Evolutionary conservation across 1,140 invertebrate genomes (phyloP).

Genomic region (Ceratosolen solmsi): DNA sequence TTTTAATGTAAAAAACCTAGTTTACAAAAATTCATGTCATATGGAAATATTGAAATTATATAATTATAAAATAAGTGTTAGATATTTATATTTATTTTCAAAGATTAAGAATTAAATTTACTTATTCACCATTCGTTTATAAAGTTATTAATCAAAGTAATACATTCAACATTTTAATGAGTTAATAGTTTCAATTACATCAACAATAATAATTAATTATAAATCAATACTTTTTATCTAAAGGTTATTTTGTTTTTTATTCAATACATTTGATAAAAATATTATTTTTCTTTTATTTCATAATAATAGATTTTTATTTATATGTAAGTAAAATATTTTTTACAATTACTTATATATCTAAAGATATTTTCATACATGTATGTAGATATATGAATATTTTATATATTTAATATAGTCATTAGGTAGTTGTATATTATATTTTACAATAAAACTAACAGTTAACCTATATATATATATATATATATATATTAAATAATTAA

Average conservation of each 20-base stretch:
- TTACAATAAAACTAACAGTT: constrained; percentile 65
- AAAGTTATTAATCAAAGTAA: constrained; percentile 35
- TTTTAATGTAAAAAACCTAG: too few species aligned
- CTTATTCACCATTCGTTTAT: constrained; percentile 40
- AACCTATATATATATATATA: constrained; percentile 55
- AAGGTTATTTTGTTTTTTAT: constrained; percentile 46
- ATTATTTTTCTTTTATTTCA: constrained; percentile 58
- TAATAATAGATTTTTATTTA: constrained; percentile 52
- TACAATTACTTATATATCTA: constrained; percentile 55
- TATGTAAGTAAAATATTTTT: constrained; percentile 64
- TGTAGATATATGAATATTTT: constrained; percentile 17
- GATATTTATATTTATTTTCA: constrained; percentile 47
- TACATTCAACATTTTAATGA: constrained; percentile 38
- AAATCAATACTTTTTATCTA: constrained; percentile 58
- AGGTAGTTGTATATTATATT: constrained; percentile 55
- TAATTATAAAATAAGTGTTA: constrained; percentile 21
- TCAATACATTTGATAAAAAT: constrained; percentile 61
- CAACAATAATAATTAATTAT: constrained; percentile 53
- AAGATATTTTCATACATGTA: constrained; percentile 21
- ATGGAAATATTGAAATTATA: neutral
- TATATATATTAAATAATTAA: constrained; percentile 9
- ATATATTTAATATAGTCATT: constrained; percentile 36
- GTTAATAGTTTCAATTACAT: constrained; percentile 15
- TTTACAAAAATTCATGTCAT: too few species aligned
- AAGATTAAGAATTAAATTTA: constrained; percentile 40